A percentile compares a stretch with the other conserved stretches of the same genome.
phyloP scores from a whole-genome alignment of 2,888 invertebrate species.

The Euplexia lucipara region DNA sequence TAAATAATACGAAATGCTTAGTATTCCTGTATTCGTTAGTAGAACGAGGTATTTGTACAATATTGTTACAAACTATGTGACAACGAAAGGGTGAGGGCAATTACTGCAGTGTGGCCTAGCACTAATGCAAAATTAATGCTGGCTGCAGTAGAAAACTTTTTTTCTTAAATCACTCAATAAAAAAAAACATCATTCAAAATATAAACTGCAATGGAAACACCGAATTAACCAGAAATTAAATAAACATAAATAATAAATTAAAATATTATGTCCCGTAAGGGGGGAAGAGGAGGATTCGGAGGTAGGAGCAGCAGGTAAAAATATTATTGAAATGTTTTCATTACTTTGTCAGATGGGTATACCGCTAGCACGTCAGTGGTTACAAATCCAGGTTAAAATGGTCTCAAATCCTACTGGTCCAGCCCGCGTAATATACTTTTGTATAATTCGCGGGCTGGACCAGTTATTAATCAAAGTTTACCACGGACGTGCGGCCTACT shows the following conservation, averaged over 20 bases:
- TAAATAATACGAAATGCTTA: no score
- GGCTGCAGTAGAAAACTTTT: not conserved
- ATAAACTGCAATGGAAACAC: slow-evolving; percentile 18
- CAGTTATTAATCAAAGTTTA: no score
- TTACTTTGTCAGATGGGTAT: not conserved
- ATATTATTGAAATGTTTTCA: not conserved
- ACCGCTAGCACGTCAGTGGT: no score
- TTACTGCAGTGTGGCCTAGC: not conserved
- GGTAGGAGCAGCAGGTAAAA: slow-evolving; percentile 65
- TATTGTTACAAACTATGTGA: no score
- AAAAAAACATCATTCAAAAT: slow-evolving; percentile 24
- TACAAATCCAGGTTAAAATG: no score
- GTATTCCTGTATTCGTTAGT: no score
- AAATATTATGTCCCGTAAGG: slow-evolving; percentile 63
- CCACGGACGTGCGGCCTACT: no score
- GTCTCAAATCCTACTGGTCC: no score
- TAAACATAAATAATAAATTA: slow-evolving; percentile 10
- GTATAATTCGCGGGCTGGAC: no score
- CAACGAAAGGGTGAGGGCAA: no score
- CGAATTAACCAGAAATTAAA: slow-evolving; percentile 26
- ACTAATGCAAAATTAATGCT: not conserved
- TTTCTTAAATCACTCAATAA: not conserved
- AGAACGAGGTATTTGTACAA: no score
- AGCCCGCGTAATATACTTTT: no score
- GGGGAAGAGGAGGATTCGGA: slow-evolving; percentile 22